Evolutionary conservation across 2,888 invertebrate species (phyloP), one percentile per base, ranked within the genome.

Genomic region (Temnothorax rugatulus): DNA sequence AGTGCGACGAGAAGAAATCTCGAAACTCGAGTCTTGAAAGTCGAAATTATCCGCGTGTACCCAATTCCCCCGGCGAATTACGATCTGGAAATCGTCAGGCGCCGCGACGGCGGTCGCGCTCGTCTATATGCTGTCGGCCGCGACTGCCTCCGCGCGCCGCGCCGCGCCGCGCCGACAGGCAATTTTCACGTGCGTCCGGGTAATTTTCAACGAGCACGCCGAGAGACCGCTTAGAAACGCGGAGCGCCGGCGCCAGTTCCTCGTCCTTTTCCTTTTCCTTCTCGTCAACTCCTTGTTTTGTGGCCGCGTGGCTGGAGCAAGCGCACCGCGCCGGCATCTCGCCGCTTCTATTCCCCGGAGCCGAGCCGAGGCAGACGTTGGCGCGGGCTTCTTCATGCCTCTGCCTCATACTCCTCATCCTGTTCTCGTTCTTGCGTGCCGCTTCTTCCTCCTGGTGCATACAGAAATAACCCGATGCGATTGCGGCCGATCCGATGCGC

Each of bases 101-200:
- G 88, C 13, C 82, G 63, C 54, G 15, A 76, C 88, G 90, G 83
- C 83, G 71, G 71, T 18, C 34, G 21, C 61, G 52, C 75, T 52
- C 47, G 66, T 47, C 82, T 71, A 11, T 71, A 7, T 18, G 18
- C 73, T 41, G 79, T 50, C 83, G 57, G 84, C 9, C 82, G 54
- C 50, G 15, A 73, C 88, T 83, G 82, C 81, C 52, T 57, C 75
- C 52, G 74, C 68, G 38, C 84, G 84, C 29, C 4, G 29, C 29
- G 29, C 29, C 4, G 29, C 29, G 29, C 29, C 68, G 29, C 84
- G 86, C 83, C 86, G 86, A n/a, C 83, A 71, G 89, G 89, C 90
- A 92, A 92, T 92, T 91, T 91, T 92, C 90, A 91, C 91, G 90
- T 88, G 90, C 89, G 91, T 92, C 90, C 91, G 90, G 90, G 88